Conservation (phyloP, 2,797 vertebrate species). For the Pristis pectinata region DNA sequence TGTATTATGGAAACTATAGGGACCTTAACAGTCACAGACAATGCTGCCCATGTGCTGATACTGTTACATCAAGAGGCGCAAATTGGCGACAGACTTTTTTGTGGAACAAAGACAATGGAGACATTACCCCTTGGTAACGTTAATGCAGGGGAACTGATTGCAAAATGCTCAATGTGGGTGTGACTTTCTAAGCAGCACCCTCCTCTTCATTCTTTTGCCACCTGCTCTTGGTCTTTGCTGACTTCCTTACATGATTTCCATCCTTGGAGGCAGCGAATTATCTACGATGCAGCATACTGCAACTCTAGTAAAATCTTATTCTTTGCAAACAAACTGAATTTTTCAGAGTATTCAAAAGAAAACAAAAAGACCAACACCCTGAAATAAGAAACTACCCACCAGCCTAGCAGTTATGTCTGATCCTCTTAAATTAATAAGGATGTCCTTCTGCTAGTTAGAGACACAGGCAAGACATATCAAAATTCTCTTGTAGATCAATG, state of each 20-base stretch:
- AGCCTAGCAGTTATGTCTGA: neutral
- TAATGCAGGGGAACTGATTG: neutral
- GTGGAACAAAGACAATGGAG: too few relatives aligned
- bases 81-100: neutral
- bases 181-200: neutral
- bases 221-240: too few relatives aligned
- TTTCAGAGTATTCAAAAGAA: neutral
- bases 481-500: neutral
- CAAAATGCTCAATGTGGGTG: neutral
- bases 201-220: neutral
- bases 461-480: too few relatives aligned
- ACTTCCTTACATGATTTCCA: neutral
- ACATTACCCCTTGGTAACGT: neutral
- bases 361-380: neutral
- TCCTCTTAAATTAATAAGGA: neutral
- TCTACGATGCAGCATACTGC: neutral
- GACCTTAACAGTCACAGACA: neutral
- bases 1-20: too few relatives aligned
- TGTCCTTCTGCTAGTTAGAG: neutral
- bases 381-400: neutral
- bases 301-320: neutral
- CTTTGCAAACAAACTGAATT: neutral
- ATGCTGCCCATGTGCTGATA: neutral
- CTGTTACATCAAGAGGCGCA: neutral
- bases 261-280: neutral